These are phyloP conservation scores for Odontamblyopus rebecca DNA, from an alignment of 2,797 vertebrate genomes.

Conservation along the genomic window DNA sequence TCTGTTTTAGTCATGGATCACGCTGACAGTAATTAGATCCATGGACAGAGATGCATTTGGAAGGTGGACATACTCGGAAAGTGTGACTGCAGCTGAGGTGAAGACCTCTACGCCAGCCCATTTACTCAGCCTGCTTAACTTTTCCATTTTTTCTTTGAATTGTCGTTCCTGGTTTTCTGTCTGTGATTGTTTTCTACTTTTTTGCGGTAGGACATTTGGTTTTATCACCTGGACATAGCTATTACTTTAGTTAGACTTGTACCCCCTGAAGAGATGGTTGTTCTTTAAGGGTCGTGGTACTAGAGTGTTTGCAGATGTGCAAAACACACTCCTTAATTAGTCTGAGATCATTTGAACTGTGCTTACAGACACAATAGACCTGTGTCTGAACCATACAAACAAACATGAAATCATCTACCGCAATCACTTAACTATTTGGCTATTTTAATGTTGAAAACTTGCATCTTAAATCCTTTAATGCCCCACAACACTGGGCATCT, in stretches of 20 bases:
- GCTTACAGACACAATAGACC: conserved; percentile 16
- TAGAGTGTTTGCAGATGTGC: conserved; percentile 63
- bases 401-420: not conserved
- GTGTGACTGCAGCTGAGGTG: conserved; percentile 54
- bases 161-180: conserved; percentile 33
- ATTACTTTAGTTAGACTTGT: conserved; percentile 38
- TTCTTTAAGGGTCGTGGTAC: conserved; percentile 34
- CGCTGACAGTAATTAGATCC: conserved; percentile 45
- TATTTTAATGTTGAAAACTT: too few species aligned
- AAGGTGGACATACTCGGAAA: conserved; percentile 60
- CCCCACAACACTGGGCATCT: too few species aligned
- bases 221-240: conserved; percentile 42
- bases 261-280: conserved; percentile 43
- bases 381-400: conserved; percentile 31
- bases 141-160: conserved; percentile 9
- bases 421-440: too few species aligned
- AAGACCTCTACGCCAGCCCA: conserved; percentile 33
- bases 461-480: too few species aligned
- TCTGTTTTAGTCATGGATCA: conserved; percentile 35
- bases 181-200: conserved; percentile 24
- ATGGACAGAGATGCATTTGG: conserved; percentile 28
- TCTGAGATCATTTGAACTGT: conserved; percentile 39
- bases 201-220: conserved; percentile 26
- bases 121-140: conserved; percentile 10
- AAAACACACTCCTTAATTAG: conserved; percentile 41